Evolutionary conservation across 2,113 vertebrate genomes (phyloP).

Genomic region (Apodemus sylvaticus): DNA sequence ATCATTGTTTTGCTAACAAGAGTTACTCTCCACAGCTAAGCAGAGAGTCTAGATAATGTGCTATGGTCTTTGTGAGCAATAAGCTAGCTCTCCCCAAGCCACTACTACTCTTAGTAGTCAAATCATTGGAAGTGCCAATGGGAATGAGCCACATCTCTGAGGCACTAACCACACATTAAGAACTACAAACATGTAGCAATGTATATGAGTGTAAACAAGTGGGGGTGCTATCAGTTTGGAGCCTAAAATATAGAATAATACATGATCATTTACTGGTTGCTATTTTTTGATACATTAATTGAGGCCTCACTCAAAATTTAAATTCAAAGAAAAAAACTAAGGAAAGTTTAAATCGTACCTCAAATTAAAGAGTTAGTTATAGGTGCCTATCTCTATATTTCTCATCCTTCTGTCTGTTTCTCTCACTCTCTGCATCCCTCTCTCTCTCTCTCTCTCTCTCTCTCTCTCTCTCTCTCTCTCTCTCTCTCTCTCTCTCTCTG

Average conservation of each 20-base stretch:
- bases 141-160: not conserved
- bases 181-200: not conserved
- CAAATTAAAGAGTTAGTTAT: not conserved
- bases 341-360: not conserved
- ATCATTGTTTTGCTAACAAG: constrained; percentile 22
- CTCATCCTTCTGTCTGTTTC: not conserved
- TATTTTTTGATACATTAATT: not conserved
- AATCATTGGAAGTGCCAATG: not conserved
- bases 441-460: not conserved
- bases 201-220: not conserved
- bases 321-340: not conserved
- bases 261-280: not conserved
- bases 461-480: no score
- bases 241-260: not conserved
- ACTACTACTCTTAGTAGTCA: constrained; percentile 14
- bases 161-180: not conserved
- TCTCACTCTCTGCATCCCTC: not conserved
- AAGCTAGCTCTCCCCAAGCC: not conserved
- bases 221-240: not conserved
- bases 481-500: not conserved
- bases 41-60: not conserved
- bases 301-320: not conserved
- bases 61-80: not conserved
- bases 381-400: not conserved
- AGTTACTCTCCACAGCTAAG: constrained; percentile 35